phyloP scores from a whole-genome alignment of 2,797 vertebrate genomes.

The Ciconia nigra region DNA sequence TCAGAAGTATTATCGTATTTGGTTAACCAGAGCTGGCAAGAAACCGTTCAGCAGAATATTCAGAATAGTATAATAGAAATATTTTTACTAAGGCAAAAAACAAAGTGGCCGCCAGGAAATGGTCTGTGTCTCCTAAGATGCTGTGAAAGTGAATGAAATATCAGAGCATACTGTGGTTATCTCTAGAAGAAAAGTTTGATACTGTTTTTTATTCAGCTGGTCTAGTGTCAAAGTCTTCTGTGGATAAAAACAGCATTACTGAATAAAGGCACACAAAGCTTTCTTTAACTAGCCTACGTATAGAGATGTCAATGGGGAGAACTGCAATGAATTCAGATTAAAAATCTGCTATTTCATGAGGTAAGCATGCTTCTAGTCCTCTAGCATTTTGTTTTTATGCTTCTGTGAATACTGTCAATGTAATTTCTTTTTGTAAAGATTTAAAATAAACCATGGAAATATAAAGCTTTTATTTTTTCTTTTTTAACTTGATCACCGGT shows the following conservation, averaged over 20 bases:
- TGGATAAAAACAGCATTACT: neutral
- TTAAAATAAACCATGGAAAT: neutral
- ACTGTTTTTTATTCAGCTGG: neutral
- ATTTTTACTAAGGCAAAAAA: neutral
- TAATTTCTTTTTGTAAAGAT: neutral
- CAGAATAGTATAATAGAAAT: neutral
- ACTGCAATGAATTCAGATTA: slow-evolving; percentile 81
- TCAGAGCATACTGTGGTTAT: neutral
- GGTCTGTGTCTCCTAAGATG: neutral
- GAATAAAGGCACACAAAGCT: neutral
- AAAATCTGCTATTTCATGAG: slow-evolving; percentile 97
- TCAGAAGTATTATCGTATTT: neutral
- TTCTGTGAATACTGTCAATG: neutral
- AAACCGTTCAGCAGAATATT: neutral
- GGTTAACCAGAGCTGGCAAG: neutral
- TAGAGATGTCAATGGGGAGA: slow-evolving; percentile 80
- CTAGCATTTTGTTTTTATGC: neutral
- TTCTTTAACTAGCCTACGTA: slow-evolving; percentile 84
- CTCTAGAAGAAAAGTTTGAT: neutral
- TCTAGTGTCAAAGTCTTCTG: neutral
- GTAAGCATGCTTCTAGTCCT: slow-evolving; percentile 70
- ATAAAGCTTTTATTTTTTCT: neutral
- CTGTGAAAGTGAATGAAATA: neutral
- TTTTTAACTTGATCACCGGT: neutral
- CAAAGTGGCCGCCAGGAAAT: neutral